A percentile compares a stretch with the other conserved stretches of the same genome.
Conservation (phyloP, 2,888 invertebrate genomes). For the Microctonus hyperodae region DNA sequence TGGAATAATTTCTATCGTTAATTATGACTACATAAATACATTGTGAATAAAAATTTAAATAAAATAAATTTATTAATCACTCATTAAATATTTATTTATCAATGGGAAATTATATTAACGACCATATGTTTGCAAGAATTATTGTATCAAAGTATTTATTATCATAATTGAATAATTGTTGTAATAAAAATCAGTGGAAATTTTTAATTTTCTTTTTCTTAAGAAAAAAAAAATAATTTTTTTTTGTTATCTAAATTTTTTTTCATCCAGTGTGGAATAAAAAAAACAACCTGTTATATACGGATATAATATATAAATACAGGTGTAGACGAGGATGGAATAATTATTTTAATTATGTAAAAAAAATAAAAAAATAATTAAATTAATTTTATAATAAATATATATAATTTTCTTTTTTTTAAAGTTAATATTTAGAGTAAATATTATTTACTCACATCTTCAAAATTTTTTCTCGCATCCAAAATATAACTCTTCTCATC, state of each 20-base stretch:
- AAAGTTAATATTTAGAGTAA: not conserved
- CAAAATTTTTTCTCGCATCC: conserved; percentile 55
- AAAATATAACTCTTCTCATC: conserved; percentile 61
- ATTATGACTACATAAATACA: not conserved
- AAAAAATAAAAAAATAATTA: not conserved
- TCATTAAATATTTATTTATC: conserved; percentile 3
- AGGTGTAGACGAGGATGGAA: no score
- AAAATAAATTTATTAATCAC: not conserved
- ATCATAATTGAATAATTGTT: not conserved
- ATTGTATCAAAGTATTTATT: not conserved
- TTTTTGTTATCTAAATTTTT: not conserved
- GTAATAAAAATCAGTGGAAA: not conserved
- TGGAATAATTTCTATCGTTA: conserved; percentile 28
- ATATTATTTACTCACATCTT: conserved; percentile 53
- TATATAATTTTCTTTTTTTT: not conserved
- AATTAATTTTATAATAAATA: not conserved
- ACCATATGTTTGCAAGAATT: not conserved
- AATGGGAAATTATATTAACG: not conserved
- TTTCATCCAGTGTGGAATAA: not conserved
- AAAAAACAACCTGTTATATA: not conserved
- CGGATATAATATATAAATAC: not conserved
- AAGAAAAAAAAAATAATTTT: no score
- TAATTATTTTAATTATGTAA: not conserved
- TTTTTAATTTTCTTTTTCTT: no score
- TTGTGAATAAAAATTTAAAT: not conserved